Evolutionary conservation across 2,113 vertebrate species (phyloP).

Genomic region (Macquaria australasica): DNA sequence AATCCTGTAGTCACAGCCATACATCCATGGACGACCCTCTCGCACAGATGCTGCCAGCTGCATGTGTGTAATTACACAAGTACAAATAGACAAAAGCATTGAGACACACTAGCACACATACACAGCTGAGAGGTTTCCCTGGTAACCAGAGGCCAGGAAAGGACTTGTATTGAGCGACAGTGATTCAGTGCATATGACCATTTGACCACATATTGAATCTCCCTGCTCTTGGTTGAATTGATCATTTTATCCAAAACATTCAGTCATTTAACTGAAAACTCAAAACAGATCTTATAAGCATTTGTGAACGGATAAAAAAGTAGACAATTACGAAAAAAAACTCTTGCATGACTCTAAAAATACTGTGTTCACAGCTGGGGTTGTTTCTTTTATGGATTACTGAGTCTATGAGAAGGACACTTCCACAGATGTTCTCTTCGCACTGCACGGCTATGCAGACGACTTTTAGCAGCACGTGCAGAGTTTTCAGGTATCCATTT

Average conservation of each 20-base stretch:
- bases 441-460: slow-evolving; percentile 16
- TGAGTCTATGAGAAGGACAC: slow-evolving; percentile 4
- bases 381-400: slow-evolving; percentile 40
- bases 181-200: slow-evolving; percentile 24
- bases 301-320: background rate
- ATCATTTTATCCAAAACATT: slow-evolving; percentile 1
- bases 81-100: slow-evolving; percentile 20
- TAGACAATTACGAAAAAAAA: background rate
- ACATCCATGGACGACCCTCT: background rate
- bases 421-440: slow-evolving; percentile 50
- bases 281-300: background rate
- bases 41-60: slow-evolving; percentile 41
- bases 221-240: background rate
- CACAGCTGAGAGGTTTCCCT: slow-evolving; percentile 67
- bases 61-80: slow-evolving; percentile 21
- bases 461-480: slow-evolving; percentile 19
- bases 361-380: slow-evolving; percentile 19
- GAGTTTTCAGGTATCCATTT: slow-evolving; percentile 56
- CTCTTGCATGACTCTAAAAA: background rate
- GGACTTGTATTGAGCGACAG: slow-evolving; percentile 44
- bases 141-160: slow-evolving; percentile 68
- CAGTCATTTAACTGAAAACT: background rate
- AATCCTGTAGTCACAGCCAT: background rate
- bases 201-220: slow-evolving; percentile 10
- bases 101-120: slow-evolving; percentile 1